Percentiles rank a stretch among this genome's conserved stretches.
Conservation (phyloP, 1,140 invertebrate species). For the Ceratitis capitata region DNA sequence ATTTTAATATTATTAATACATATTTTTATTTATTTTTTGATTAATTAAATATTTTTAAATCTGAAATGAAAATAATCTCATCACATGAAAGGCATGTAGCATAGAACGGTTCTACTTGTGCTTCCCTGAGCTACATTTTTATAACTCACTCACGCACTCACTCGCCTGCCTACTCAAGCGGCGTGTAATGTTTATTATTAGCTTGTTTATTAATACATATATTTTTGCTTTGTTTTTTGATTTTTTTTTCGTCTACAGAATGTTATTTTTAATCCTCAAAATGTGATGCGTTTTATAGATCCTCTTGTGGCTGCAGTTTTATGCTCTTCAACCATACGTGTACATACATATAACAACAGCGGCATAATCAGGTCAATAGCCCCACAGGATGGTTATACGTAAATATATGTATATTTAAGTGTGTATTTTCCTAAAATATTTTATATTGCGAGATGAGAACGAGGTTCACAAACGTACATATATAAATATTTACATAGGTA, state of each 20-base stretch:
- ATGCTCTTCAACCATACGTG: neutral
- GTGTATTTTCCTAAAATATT: neutral
- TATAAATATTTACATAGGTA: neutral
- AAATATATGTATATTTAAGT: neutral
- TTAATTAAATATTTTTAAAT: too few relatives aligned
- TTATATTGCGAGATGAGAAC: neutral
- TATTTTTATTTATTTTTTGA: too few relatives aligned
- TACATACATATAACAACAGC: too few relatives aligned
- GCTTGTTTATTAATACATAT: neutral
- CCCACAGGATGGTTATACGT: neutral
- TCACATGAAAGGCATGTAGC: too few relatives aligned
- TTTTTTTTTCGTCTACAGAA: neutral
- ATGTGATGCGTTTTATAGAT: neutral
- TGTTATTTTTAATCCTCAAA: slow-evolving; percentile 19
- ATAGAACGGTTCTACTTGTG: too few relatives aligned
- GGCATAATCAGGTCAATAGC: slow-evolving; percentile 26
- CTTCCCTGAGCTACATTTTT: too few relatives aligned
- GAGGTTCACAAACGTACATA: neutral
- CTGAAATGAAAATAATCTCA: too few relatives aligned
- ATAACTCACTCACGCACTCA: neutral
- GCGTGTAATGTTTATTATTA: neutral
- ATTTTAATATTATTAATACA: too few relatives aligned
- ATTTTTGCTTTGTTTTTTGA: neutral
- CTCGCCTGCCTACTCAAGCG: neutral
- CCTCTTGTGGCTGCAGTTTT: neutral